Evolutionary conservation across 2,113 vertebrate genomes (phyloP), one percentile per base, ranked within the genome.

Genomic region (Cyanoderma ruficeps): DNA sequence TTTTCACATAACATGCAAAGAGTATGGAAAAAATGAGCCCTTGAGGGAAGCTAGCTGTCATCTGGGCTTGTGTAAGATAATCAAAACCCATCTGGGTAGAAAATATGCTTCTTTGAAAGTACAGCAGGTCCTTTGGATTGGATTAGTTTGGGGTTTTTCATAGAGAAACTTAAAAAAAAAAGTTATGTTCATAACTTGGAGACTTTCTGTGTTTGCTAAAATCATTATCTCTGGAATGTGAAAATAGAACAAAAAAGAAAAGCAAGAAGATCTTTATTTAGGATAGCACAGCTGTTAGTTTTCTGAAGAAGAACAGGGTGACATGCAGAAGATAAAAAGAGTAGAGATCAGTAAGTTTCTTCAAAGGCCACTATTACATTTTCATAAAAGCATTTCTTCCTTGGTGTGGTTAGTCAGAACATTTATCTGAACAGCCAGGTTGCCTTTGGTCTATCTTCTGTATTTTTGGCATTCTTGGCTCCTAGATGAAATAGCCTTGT

Each of bases 331-430:
- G 85, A 83, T 60, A 64, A 31, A 56, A 77, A 86, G 55, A 80
- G 18, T n/a, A 70, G 84, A 91, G 75, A 83, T 91, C 50, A 65
- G 59, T 89, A 52, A 59, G 47, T 86, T 80, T 90, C 94, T 90
- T 95, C 89, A 97, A 96, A 96, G 78, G 71, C 61, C 47, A 59
- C 90, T 44, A 28, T 88, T 90, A 70, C 78, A 15, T 80, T 83
- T 95, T 72, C 90, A 90, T 95, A 88, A 95, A 80, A 89, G 90
- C 65, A 39, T 87, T 95, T 94, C 33, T 87, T 89, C 87, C 83
- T 90, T 94, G 65, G 56, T 91, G 89, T 83, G 81, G 94, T 94
- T 94, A 89, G 89, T 56, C 44, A 61, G 65, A 89, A 68, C 65
- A 41, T 67, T 89, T 89, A 81, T 91, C 90, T 93, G 81, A 92